Percentiles rank a stretch among this genome's conserved stretches.
These are phyloP conservation scores for Cyprinodon variegatus DNA, from an alignment of 2,113 vertebrate genomes.

Conservation along the genomic window DNA sequence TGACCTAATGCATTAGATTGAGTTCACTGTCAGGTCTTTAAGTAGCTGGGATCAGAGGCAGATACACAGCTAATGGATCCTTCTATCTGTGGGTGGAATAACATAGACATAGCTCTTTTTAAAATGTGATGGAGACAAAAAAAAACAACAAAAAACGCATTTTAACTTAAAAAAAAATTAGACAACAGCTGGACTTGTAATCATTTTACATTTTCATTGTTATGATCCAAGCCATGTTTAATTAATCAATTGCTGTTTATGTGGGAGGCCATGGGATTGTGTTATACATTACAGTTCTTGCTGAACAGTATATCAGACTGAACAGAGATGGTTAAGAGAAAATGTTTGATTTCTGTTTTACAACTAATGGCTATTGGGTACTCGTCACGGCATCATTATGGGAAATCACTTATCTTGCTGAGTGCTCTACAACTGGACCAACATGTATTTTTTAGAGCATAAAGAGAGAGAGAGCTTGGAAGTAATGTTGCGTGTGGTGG, in stretches of 20 bases:
- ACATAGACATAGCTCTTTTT: slow-evolving; percentile 51
- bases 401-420: slow-evolving; percentile 11
- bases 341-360: neutral
- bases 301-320: neutral
- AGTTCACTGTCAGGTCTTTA: slow-evolving; percentile 78
- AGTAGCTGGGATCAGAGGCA: slow-evolving; percentile 74
- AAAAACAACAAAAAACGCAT: slow-evolving; percentile 14
- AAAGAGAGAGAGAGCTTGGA: neutral
- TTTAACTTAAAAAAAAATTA: slow-evolving; percentile 36
- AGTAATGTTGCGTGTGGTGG: neutral
- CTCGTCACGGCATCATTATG: neutral
- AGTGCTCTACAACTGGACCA: slow-evolving; percentile 4
- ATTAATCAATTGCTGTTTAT: neutral
- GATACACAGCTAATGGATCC: slow-evolving; percentile 78
- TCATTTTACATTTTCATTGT: slow-evolving; percentile 16
- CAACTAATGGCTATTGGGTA: slow-evolving; percentile 3
- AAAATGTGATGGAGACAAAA: slow-evolving; percentile 39
- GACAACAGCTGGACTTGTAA: slow-evolving; percentile 23
- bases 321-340: neutral
- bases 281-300: neutral
- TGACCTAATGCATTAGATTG: slow-evolving; percentile 78
- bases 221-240: neutral
- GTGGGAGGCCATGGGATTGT: neutral
- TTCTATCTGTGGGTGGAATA: slow-evolving; percentile 73
- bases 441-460: slow-evolving; percentile 4